Base-by-base conservation (phyloP, 2,888 invertebrate species). In the Diachrysia chrysitis region DNA sequence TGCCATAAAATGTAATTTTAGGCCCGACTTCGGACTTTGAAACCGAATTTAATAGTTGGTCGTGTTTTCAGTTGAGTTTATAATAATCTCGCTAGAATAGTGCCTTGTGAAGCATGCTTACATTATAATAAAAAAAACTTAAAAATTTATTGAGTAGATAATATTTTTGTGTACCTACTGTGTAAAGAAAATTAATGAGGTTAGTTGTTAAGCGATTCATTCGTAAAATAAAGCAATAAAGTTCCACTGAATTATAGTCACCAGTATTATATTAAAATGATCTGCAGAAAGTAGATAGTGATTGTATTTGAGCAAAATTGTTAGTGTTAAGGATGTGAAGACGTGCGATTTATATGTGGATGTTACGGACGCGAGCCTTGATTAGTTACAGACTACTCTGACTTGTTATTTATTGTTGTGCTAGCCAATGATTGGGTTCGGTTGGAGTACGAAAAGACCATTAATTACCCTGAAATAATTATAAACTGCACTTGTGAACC, bases 41-140 rank as follows among this genome's bases (percentile, higher is more conserved):
- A 94, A 92, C 92, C 94, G 95, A 95, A 95, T 95, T 95, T 95
- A 95, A 87, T 93, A 93, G 87, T 87, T 90, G 86, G 88, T 91
- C 87, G 80, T 81, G 85, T 90, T 87, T 89, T 86, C 76, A 71
- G 82, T 90, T 93, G 84, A 83, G 84, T 92, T 92, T 84, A 82
- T 85, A 80, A 82, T 85, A 89, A 91, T 93, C 92, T 94, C 92
- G 92, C 93, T 95, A 95, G 95, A 88, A 92, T 95, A 95, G 95
- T 95, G 95, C 95, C 95, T 95, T 95, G 93, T 91, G 92, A 94
- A 87, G 94, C 93, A 94, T 94, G 95, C 95, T 94, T 94, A 93
- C 85, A 87, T 85, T 90, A 87, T 89, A 88, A 83, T 86, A 84
- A 75, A 75, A 48, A 79, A 85, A 85, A 84, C 73, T 84, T 87